A percentile compares a stretch with the other conserved stretches of the same genome.
These are phyloP conservation scores for Pachyrhynchus sulphureomaculatus DNA, from an alignment of 1,140 invertebrate species.

Conservation along the genomic window DNA sequence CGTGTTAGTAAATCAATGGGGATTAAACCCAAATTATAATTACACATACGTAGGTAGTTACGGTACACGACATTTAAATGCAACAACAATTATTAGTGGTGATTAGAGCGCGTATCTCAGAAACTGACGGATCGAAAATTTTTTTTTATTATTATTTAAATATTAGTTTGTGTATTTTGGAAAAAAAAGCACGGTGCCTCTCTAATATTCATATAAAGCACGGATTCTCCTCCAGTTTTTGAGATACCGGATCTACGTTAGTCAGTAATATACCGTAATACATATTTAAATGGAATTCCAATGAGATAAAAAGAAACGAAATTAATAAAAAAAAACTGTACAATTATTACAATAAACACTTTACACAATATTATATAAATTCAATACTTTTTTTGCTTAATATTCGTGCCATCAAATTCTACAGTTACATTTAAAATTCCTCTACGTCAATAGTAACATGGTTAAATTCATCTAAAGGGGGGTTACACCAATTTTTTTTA, in stretches of 20 bases:
- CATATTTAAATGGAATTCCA: constrained; percentile 40
- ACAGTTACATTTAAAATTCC: constrained; percentile 38
- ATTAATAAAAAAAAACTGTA: constrained; percentile 43
- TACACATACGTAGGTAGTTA: constrained; percentile 7
- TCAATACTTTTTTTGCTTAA: constrained; percentile 31
- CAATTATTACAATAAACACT: constrained; percentile 44
- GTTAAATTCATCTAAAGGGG: constrained; percentile 36
- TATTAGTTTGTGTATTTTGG: not conserved
- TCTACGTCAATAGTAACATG: constrained; percentile 34
- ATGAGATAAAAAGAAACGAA: constrained; percentile 13
- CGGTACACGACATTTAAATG: constrained; percentile 29
- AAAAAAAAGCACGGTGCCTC: not conserved
- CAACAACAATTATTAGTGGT: constrained; percentile 23
- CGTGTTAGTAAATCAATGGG: constrained; percentile 16
- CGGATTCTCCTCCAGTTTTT: no score
- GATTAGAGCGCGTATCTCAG: not conserved
- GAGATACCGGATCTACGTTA: constrained; percentile 4
- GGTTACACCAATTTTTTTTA: constrained; percentile 34
- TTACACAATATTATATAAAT: constrained; percentile 37
- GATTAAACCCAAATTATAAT: constrained; percentile 8
- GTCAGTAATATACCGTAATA: constrained; percentile 28
- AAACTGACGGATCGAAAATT: no score
- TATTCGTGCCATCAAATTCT: constrained; percentile 46
- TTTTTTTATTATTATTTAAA: not conserved
- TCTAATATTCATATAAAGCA: no score